These are phyloP conservation scores for Excalfactoria chinensis DNA, from an alignment of 2,113 vertebrate genomes.

Conservation along the genomic window DNA sequence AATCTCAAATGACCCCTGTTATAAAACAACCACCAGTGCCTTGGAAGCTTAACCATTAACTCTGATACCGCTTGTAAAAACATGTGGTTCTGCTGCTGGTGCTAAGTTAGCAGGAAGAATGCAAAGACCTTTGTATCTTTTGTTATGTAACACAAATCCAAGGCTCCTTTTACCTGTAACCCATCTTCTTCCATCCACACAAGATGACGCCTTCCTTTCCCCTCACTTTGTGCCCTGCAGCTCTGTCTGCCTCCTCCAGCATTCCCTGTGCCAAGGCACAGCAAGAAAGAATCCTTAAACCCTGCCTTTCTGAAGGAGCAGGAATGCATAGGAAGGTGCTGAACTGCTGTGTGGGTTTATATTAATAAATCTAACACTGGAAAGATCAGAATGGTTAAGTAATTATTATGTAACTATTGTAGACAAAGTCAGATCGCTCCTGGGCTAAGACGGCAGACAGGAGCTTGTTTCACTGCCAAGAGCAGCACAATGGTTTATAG, in stretches of 20 bases:
- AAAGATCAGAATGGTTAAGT: not conserved
- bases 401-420: not conserved
- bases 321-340: not conserved
- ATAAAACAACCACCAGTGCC: not conserved
- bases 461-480: not conserved
- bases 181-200: not conserved
- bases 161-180: not conserved
- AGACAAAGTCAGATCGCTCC: not conserved
- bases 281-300: not conserved
- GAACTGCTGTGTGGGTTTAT: not conserved
- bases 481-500: not conserved
- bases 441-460: not conserved
- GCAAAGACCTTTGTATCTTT: not conserved
- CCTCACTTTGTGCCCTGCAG: not conserved
- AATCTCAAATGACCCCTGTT: not conserved
- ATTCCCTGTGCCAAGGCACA: not conserved
- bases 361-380: not conserved
- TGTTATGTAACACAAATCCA: not conserved
- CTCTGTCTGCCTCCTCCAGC: not conserved
- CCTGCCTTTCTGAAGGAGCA: rapidly evolving
- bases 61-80: not conserved
- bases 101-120: not conserved
- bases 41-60: not conserved
- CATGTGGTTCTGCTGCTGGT: not conserved
- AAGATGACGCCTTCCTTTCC: not conserved